phyloP scores from a whole-genome alignment of 2,113 vertebrate species.

The Peucedramus taeniatus region DNA sequence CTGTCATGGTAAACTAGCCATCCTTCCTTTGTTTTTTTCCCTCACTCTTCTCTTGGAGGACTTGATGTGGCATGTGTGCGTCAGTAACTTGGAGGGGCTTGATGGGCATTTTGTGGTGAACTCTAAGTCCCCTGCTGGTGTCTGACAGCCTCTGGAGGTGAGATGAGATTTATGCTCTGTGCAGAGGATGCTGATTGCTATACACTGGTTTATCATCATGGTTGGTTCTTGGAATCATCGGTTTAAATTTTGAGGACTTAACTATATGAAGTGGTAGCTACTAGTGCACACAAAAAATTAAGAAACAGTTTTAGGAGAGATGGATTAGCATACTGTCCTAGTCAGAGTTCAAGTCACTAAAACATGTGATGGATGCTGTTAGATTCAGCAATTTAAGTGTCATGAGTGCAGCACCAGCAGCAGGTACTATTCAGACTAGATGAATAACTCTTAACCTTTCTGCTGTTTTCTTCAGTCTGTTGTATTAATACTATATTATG shows the following conservation, averaged over 20 bases:
- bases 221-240: not conserved
- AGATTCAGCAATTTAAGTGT: not conserved
- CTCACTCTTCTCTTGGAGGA: rapidly evolving
- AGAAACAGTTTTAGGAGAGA: not conserved
- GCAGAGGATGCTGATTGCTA: not conserved
- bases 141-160: not conserved
- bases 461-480: not conserved
- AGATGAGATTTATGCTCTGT: not conserved
- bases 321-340: not conserved
- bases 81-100: not conserved
- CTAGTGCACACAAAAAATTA: not conserved
- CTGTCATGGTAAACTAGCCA: not conserved
- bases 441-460: not conserved
- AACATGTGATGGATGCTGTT: not conserved
- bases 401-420: not conserved
- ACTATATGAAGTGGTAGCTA: not conserved
- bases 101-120: not conserved
- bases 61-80: rapidly evolving
- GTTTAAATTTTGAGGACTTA: not conserved
- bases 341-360: not conserved
- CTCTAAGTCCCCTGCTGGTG: not conserved
- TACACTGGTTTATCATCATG: rapidly evolving
- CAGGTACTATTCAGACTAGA: not conserved
- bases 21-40: not conserved
- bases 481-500: not conserved